phyloP scores from a whole-genome alignment of 2,113 vertebrate species.

The Halichoeres trimaculatus region DNA sequence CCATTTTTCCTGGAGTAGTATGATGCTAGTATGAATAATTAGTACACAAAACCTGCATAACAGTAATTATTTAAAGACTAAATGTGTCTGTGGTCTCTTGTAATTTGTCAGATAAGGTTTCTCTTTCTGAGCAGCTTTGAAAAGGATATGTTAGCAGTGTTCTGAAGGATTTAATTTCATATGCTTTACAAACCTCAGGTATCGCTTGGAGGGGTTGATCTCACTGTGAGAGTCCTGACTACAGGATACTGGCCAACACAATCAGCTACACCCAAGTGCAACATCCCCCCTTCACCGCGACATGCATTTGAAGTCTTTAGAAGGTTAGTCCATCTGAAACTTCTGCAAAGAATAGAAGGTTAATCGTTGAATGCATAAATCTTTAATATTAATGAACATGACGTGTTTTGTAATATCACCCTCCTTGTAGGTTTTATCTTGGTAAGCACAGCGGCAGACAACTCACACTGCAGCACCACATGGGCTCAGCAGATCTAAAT shows the following conservation, averaged over 20 bases:
- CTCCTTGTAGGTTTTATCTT: slow-evolving; percentile 92
- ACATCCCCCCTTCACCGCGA: slow-evolving; percentile 96
- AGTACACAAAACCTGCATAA: no score
- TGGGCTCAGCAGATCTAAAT: slow-evolving; percentile 99
- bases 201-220: slow-evolving; percentile 95
- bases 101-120: no score
- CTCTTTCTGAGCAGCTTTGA: no score
- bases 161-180: not conserved
- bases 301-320: slow-evolving; percentile 99
- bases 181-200: slow-evolving; percentile 80
- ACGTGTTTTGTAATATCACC: not conserved
- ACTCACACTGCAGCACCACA: slow-evolving; percentile 98
- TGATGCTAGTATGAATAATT: no score
- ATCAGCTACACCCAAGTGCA: slow-evolving; percentile 98
- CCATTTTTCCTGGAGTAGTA: not conserved
- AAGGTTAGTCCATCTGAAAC: slow-evolving; percentile 82
- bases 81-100: no score
- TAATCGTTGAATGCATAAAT: no score
- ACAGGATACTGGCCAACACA: slow-evolving; percentile 99
- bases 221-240: slow-evolving; percentile 96
- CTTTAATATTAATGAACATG: no score
- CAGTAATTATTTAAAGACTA: no score
- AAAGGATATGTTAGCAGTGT: no score
- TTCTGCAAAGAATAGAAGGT: not conserved
- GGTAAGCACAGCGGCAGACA: slow-evolving; percentile 98